These are phyloP conservation scores for Esperia sulphurella DNA, from an alignment of 2,888 invertebrate genomes.

Conservation along the genomic window DNA sequence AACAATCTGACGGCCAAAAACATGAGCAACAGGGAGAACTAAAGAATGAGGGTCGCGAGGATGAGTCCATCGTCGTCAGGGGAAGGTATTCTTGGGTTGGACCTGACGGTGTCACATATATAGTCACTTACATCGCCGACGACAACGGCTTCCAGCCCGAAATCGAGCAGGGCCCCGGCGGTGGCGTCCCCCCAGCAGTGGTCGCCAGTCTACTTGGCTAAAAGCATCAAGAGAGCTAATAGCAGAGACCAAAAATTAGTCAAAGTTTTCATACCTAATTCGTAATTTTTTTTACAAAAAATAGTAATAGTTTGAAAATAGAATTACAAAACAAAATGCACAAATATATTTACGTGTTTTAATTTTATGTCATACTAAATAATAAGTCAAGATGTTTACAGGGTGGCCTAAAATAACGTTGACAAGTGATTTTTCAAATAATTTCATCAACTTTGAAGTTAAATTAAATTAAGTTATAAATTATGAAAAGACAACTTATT, in stretches of 20 bases:
- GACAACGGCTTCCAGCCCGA: slow-evolving; percentile 45
- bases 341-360: no score
- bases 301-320: no score
- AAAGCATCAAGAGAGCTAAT: slow-evolving; percentile 25
- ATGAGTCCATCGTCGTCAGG: slow-evolving; percentile 29
- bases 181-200: slow-evolving; percentile 27
- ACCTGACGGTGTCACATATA: slow-evolving; percentile 63
- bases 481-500: no score
- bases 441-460: no score
- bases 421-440: no score
- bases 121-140: slow-evolving; percentile 72
- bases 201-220: slow-evolving; percentile 32
- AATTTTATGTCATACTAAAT: no score
- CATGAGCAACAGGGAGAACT: slow-evolving; percentile 59
- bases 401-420: no score
- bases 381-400: no score
- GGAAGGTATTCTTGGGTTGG: slow-evolving; percentile 69
- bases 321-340: no score
- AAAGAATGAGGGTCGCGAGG: slow-evolving; percentile 38
- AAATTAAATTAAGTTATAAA: no score
- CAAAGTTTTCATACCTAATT: not conserved
- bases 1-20: slow-evolving; percentile 61
- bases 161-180: slow-evolving; percentile 44
- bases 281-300: no score
- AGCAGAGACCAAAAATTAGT: not conserved